Evolutionary conservation across 2,113 vertebrate species (phyloP), one percentile per base, ranked within the genome.

Genomic region (Callithrix jacchus): DNA sequence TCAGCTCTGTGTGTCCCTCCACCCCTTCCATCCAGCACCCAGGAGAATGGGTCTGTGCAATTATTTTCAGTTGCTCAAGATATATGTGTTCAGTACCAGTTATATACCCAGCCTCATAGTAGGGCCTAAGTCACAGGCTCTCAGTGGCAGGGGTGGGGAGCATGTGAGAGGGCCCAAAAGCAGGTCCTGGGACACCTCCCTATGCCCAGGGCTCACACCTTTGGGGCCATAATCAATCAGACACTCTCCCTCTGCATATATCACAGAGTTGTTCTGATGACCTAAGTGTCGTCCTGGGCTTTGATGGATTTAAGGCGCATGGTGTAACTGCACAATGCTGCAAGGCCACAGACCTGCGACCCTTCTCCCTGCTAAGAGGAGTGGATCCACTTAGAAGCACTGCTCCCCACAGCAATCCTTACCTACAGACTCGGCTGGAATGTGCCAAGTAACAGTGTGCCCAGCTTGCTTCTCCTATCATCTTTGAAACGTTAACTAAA

Each of bases 301-400:
- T 87, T 76, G 96, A 94, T 66, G 82, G 94, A 97, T 96, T 96
- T 45, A 58, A 10, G 0, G 27, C 83, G 61, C 89, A 82, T 70
- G 49, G 61, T 70, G 54, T 58, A 86, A 0, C 21, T 93, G 66
- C 0, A 0, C 21, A 0, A 0, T 89, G 93, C 45, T 2, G 1
- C 77, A 96, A 73, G 14, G 96, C 96, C 79, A 93, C 93, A 83
- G 91, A 96, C 87, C 23, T 96, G 97, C 97, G 25, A 95, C 95
- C 95, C 79, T 96, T 97, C 95, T 97, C 83, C 61, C 95, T 94
- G 73, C 96, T 94, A 73, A 97, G 98, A 98, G 97, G 96, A 97
- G 98, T 93, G 16, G 97, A 97, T 93, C 94, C 90, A 12, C 90
- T 97, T 89, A 87, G 79, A 96, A 79, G 68, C 18, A 76, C 66